Conservation (phyloP, 1,140 invertebrate genomes). For the Drosophila mayri region DNA sequence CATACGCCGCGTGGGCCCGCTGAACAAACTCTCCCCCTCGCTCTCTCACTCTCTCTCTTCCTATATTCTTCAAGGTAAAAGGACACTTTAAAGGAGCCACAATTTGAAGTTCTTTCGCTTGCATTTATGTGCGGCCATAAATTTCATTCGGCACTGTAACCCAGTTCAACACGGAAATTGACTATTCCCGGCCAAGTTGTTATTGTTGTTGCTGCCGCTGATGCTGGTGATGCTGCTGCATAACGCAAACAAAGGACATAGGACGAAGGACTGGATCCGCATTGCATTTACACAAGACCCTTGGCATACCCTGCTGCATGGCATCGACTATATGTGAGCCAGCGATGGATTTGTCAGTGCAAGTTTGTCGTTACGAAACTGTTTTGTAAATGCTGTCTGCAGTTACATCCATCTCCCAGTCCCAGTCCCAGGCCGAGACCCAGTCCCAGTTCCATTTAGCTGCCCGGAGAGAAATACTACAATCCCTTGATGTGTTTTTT, state of each 20-base stretch:
- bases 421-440: no score
- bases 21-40: background rate
- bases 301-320: constrained; percentile 11
- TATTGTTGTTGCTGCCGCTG: background rate
- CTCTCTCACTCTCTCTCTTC: no score
- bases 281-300: background rate
- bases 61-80: background rate
- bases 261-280: background rate
- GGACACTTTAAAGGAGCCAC: constrained; percentile 4
- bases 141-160: constrained; percentile 35
- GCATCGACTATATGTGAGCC: constrained; percentile 2
- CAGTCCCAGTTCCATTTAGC: background rate
- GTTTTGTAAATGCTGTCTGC: constrained; percentile 18
- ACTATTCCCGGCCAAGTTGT: constrained; percentile 29
- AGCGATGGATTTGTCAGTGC: constrained; percentile 16
- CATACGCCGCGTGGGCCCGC: constrained; percentile 34
- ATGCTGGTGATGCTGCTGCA: background rate
- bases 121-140: constrained; percentile 20
- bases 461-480: background rate
- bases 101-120: background rate
- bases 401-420: background rate
- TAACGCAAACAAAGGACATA: constrained; percentile 17
- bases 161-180: constrained; percentile 42
- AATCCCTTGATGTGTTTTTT: constrained; percentile 1
- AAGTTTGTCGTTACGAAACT: constrained; percentile 17